Conservation (phyloP, 2,888 invertebrate genomes). For the Nemapogon koenigi region DNA sequence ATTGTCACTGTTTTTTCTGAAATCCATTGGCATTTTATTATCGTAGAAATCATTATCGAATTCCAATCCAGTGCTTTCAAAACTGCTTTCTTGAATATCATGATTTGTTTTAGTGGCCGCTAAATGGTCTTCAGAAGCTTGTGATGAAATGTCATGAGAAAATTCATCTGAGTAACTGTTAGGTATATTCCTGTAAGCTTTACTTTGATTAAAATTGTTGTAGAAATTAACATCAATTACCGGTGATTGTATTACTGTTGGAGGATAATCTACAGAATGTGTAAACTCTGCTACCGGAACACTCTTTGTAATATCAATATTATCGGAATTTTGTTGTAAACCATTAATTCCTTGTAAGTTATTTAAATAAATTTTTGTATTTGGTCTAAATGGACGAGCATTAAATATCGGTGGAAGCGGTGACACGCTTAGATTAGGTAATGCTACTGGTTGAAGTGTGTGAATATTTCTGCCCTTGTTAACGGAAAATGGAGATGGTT, state of each 20-base stretch:
- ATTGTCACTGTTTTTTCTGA: slow-evolving; percentile 23
- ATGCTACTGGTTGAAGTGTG: slow-evolving; percentile 63
- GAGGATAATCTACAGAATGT: slow-evolving; percentile 75
- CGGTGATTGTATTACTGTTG: slow-evolving; percentile 73
- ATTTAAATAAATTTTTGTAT: slow-evolving; percentile 26
- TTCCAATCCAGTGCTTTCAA: slow-evolving; percentile 47
- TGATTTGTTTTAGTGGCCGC: slow-evolving; percentile 42
- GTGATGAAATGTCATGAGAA: slow-evolving; percentile 58
- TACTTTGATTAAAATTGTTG: slow-evolving; percentile 35
- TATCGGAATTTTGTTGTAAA: slow-evolving; percentile 32
- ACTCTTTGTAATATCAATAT: slow-evolving; percentile 67
- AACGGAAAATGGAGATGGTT: slow-evolving; percentile 49
- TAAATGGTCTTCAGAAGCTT: slow-evolving; percentile 53
- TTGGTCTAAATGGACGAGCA: slow-evolving; percentile 60
- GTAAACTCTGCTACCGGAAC: slow-evolving; percentile 72
- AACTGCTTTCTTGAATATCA: slow-evolving; percentile 33
- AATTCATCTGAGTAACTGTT: slow-evolving; percentile 42
- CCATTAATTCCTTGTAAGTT: slow-evolving; percentile 36
- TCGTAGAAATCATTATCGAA: slow-evolving; percentile 43
- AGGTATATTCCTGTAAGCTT: slow-evolving; percentile 45
- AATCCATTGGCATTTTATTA: slow-evolving; percentile 28
- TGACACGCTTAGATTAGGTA: slow-evolving; percentile 69
- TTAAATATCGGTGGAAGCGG: slow-evolving; percentile 69
- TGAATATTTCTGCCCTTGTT: slow-evolving; percentile 55
- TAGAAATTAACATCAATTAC: slow-evolving; percentile 64